Evolutionary conservation across 2,888 invertebrate species (phyloP), one percentile per base, ranked within the genome.

Genomic region (Dasypolia templi): DNA sequence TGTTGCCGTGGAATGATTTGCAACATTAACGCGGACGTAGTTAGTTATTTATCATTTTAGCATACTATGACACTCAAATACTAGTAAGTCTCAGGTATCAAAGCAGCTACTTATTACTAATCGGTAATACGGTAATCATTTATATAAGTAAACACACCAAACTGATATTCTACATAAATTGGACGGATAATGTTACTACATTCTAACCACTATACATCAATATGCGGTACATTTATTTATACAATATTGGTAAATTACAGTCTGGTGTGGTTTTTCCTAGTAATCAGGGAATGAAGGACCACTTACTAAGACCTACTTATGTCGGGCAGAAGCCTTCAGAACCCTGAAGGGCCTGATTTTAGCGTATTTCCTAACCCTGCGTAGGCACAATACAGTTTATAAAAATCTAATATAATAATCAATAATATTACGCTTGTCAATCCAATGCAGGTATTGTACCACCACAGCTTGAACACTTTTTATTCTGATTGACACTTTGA

Each of bases 91-190:
- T 7, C 4, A 26, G 51, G 17, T 17, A 32, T n/a, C 35, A 58
- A 39, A 4, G n/a, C 39, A 19, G 19, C 11, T 29, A 55, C 55
- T 19, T 3, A 29, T 7, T 9, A 55, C 17, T 7, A 2, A n/a
- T n/a, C n/a, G n/a, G n/a, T n/a, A n/a, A n/a, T n/a, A n/a, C n/a
- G n/a, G 46, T 46, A 62, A 26, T 44, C 11, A 19, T 32, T 42
- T 4, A 19, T n/a, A 19, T 66, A 56, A 56, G 29, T 76, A 56
- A 29, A 35, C 35, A 53, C 59, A 61, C 39, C 44, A 61, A 61
- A 75, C 26, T 19, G 14, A 19, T 56, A 69, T 22, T 9, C 19
- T 56, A 55, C 11, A 32, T 58, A 29, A 72, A 44, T 63, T 42
- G 56, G 42, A 74, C 32, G 32, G 56, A 56, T 26, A 65, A 19